Conservation (phyloP, 2,888 invertebrate genomes). For the Cataglyphis altisquamis region DNA sequence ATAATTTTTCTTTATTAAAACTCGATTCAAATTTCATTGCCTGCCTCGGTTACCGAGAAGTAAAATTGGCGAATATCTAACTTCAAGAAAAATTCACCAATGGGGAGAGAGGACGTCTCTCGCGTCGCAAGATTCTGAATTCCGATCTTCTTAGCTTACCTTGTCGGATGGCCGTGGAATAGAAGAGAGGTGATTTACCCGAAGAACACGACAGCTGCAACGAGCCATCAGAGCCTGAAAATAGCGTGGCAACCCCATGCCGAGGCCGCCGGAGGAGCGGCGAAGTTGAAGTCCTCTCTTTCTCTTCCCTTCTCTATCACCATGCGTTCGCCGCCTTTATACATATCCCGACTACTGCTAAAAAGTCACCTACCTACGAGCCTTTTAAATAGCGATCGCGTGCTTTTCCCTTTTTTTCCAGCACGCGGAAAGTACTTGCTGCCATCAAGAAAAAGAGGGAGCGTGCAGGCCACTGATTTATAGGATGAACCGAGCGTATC, state of each 20-base stretch:
- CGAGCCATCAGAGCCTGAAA: conserved; percentile 76
- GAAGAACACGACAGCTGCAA: conserved; percentile 82
- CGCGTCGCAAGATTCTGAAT: conserved; percentile 62
- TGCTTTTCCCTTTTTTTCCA: conserved; percentile 68
- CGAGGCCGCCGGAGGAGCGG: conserved; percentile 72
- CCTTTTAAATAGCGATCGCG: conserved; percentile 75
- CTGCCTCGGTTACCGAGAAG: background rate
- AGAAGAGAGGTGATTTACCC: conserved; percentile 83
- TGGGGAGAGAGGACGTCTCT: conserved; percentile 5
- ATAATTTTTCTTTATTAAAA: background rate
- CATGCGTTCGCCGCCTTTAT: conserved; percentile 47
- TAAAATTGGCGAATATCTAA: background rate
- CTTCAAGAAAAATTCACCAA: conserved; percentile 27
- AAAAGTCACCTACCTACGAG: conserved; percentile 73
- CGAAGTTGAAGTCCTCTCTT: conserved; percentile 67
- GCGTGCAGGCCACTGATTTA: conserved; percentile 72
- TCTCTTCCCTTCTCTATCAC: conserved; percentile 12
- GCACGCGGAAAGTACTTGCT: conserved; percentile 61
- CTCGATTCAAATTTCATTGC: background rate
- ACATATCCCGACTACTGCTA: conserved; percentile 55
- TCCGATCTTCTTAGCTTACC: conserved; percentile 67
- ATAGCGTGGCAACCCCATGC: conserved; percentile 83
- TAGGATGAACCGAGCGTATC: conserved; percentile 79
- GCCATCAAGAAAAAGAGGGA: conserved; percentile 64
- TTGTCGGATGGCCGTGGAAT: conserved; percentile 80